Conservation (phyloP, 92 coral and sea anemone species). For the Desmophyllum pertusum region DNA sequence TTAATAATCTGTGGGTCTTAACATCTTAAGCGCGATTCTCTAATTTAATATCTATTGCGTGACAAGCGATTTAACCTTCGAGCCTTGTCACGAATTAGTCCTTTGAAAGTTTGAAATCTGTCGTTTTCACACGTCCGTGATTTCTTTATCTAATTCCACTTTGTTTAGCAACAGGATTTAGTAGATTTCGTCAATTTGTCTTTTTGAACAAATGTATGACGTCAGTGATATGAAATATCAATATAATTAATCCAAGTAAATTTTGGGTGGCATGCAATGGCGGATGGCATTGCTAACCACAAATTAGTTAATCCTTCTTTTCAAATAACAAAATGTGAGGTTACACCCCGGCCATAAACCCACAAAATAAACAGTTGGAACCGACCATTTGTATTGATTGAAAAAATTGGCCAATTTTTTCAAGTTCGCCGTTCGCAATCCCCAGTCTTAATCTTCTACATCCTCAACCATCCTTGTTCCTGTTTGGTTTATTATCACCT, state of each 20-base stretch:
- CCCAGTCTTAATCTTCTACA: too few species aligned
- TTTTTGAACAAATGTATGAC: not conserved
- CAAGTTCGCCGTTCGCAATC: too few species aligned
- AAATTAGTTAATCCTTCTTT: constrained; percentile 5
- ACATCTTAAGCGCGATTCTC: not conserved
- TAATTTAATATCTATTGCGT: constrained; percentile 7
- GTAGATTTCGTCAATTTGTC: constrained; percentile 5
- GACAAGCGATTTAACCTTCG: constrained; percentile 15
- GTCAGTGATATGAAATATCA: not conserved
- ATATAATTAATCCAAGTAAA: not conserved
- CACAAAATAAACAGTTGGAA: not conserved
- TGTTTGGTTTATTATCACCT: too few species aligned
- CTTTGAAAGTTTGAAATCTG: constrained; percentile 8
- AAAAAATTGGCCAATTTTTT: not conserved
- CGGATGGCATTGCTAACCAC: not conserved
- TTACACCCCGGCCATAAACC: too few species aligned
- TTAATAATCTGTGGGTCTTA: constrained; percentile 4
- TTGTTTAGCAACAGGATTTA: not conserved
- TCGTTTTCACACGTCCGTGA: not conserved
- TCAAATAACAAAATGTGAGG: too few species aligned
- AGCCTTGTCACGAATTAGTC: not conserved
- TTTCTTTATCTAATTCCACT: not conserved
- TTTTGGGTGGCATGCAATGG: not conserved
- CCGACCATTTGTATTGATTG: not conserved
- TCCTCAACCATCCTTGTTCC: too few species aligned